These are phyloP conservation scores for Sylvilagus bachmani DNA, from an alignment of 2,113 vertebrate species.

Conservation along the genomic window DNA sequence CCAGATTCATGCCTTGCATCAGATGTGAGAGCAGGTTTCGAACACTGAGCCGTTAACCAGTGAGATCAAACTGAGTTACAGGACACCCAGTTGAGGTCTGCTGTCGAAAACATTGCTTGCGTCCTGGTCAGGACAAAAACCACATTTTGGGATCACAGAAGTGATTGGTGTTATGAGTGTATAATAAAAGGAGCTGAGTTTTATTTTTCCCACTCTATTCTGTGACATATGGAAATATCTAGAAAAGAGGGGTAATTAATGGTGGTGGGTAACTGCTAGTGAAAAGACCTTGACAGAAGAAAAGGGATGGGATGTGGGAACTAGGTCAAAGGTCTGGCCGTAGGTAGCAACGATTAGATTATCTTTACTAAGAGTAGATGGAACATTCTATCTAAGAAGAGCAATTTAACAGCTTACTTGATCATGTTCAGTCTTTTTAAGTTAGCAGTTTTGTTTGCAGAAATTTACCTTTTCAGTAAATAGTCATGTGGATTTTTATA, in stretches of 20 bases:
- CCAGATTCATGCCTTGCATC: not conserved
- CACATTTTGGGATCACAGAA: not conserved
- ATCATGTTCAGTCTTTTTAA: not conserved
- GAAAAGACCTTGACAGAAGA: not conserved
- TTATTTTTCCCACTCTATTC: not conserved
- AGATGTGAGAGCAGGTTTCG: not conserved
- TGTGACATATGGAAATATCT: not conserved
- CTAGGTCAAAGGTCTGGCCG: not conserved
- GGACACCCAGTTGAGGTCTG: not conserved
- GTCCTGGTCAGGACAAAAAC: not conserved
- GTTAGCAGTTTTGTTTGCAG: not conserved
- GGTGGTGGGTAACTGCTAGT: not conserved
- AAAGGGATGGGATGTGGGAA: not conserved
- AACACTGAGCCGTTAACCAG: not conserved
- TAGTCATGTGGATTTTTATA: not conserved
- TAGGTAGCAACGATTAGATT: not conserved
- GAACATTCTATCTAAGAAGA: not conserved
- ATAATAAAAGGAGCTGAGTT: not conserved
- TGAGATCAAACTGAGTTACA: not conserved
- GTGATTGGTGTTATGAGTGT: not conserved
- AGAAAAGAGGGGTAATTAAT: not conserved
- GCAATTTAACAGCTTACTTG: not conserved
- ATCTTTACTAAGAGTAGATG: not conserved
- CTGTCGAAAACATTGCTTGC: not conserved
- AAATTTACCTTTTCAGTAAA: conserved; percentile 7